These are phyloP conservation scores for Syritta pipiens DNA, from an alignment of 2,888 invertebrate genomes.

Conservation along the genomic window DNA sequence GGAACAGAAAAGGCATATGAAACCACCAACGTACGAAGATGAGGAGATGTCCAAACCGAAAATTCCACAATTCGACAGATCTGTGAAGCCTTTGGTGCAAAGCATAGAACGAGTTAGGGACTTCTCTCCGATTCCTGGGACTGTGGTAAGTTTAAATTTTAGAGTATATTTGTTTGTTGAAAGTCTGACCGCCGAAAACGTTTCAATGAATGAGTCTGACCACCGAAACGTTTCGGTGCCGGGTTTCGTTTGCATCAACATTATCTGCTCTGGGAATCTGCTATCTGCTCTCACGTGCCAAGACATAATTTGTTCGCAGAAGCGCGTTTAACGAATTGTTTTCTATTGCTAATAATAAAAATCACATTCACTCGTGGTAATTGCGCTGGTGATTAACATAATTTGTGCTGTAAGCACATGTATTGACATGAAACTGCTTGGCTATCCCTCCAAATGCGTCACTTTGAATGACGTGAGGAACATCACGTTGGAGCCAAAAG, in stretches of 20 bases:
- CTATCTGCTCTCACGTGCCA: no score
- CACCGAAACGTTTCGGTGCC: no score
- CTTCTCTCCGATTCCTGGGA: slow-evolving; percentile 83
- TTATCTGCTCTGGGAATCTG: no score
- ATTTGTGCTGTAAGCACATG: background rate
- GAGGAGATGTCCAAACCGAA: slow-evolving; percentile 78
- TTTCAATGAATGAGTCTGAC: no score
- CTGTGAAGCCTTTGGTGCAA: slow-evolving; percentile 81
- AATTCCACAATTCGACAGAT: slow-evolving; percentile 83
- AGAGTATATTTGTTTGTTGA: background rate
- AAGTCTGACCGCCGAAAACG: no score
- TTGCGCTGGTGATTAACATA: background rate
- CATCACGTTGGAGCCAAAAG: slow-evolving; percentile 9
- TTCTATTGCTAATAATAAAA: background rate
- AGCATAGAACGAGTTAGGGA: slow-evolving; percentile 79
- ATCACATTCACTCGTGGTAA: background rate
- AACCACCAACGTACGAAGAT: slow-evolving; percentile 73
- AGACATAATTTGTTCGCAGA: no score
- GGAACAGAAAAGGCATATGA: slow-evolving; percentile 78
- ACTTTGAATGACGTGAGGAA: no score
- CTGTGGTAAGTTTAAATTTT: slow-evolving; percentile 80
- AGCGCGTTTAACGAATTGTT: no score
- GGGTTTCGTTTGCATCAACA: no score
- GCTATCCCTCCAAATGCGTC: background rate
- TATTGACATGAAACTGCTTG: background rate